A percentile compares a stretch with the other conserved stretches of the same genome.
Evolutionary conservation across 1,140 invertebrate genomes (phyloP).

Genomic region (Drosophila arawakana): DNA sequence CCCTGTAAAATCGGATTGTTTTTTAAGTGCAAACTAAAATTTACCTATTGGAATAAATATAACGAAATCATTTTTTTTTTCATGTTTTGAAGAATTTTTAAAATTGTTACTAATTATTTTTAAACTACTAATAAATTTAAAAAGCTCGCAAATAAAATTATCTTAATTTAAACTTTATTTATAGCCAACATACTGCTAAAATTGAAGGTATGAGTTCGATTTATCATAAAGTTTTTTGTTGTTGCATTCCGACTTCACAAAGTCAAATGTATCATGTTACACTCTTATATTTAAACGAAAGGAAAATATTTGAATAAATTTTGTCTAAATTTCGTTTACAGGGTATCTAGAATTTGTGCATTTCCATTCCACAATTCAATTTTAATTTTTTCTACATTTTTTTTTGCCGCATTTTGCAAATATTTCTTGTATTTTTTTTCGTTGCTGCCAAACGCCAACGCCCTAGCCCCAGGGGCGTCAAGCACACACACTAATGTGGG

Average conservation of each 20-base stretch:
- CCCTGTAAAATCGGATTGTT: not conserved
- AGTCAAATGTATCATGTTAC: not conserved
- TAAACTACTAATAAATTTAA: no score
- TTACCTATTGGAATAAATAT: no score
- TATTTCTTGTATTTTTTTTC: slow-evolving; percentile 32
- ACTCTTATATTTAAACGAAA: not conserved
- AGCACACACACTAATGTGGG: slow-evolving; percentile 19
- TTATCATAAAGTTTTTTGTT: no score
- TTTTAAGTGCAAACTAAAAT: no score
- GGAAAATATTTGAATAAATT: not conserved
- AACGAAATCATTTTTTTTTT: no score
- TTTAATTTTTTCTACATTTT: slow-evolving; percentile 7
- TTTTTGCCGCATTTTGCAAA: slow-evolving; percentile 42
- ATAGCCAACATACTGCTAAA: no score
- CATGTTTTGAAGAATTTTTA: no score
- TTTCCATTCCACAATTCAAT: not conserved
- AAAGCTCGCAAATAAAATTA: no score
- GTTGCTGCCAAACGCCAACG: slow-evolving; percentile 56
- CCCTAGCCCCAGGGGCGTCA: slow-evolving; percentile 62
- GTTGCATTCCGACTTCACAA: no score
- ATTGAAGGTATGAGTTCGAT: no score
- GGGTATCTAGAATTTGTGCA: not conserved
- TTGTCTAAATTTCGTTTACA: not conserved
- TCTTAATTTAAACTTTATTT: no score
- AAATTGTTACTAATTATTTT: no score